Evolutionary conservation across 1,140 invertebrate species (phyloP).

Genomic region (Phortica variegata): DNA sequence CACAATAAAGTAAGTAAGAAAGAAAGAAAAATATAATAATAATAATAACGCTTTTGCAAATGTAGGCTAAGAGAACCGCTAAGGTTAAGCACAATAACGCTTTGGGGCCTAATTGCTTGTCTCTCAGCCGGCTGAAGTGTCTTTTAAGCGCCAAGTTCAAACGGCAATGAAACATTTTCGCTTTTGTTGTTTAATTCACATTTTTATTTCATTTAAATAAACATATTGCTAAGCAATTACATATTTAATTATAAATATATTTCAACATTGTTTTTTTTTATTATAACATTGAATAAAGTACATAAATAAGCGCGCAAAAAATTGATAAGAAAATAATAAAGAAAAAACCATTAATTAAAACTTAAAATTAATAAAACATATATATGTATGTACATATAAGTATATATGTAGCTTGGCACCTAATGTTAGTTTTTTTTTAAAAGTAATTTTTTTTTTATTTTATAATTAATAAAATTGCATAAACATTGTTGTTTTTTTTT

Average conservation of each 20-base stretch:
- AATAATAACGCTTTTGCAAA: neutral
- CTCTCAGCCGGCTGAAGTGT: slow-evolving; percentile 5
- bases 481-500: neutral
- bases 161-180: slow-evolving; percentile 21
- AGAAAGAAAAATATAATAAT: slow-evolving; percentile 24
- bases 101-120: neutral
- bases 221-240: no score
- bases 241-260: slow-evolving; percentile 4
- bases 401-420: slow-evolving; percentile 12
- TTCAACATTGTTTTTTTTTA: slow-evolving; percentile 5
- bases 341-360: slow-evolving; percentile 11
- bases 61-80: no score
- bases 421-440: slow-evolving; percentile 17
- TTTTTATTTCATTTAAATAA: slow-evolving; percentile 3
- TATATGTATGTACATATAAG: slow-evolving; percentile 3
- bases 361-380: slow-evolving; percentile 7
- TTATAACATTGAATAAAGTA: slow-evolving; percentile 14
- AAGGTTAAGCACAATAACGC: no score
- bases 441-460: neutral
- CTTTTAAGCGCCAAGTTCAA: slow-evolving; percentile 29
- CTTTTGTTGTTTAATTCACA: slow-evolving; percentile 2
- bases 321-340: slow-evolving; percentile 8
- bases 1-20: neutral
- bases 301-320: slow-evolving; percentile 2
- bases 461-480: neutral